A percentile compares a stretch with the other conserved stretches of the same genome.
Evolutionary conservation across 2,113 vertebrate genomes (phyloP).

Genomic region (Elgaria multicarinata): DNA sequence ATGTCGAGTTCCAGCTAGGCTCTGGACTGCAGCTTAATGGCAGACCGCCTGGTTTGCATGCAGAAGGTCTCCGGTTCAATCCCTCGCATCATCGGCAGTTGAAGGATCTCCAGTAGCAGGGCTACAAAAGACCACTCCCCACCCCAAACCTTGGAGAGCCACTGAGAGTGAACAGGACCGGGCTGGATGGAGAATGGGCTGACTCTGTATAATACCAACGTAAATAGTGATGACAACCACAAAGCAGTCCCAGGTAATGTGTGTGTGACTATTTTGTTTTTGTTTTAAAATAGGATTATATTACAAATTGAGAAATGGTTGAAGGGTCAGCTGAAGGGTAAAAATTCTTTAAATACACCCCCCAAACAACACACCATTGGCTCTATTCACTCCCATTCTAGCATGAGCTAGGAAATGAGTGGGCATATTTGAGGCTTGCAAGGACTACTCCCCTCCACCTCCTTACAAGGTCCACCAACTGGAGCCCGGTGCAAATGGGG

Average conservation of each 20-base stretch:
- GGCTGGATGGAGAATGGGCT: too few species aligned
- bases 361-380: too few species aligned
- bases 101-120: background rate
- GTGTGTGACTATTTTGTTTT: too few species aligned
- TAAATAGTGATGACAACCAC: background rate
- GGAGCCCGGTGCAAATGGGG: too few species aligned
- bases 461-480: too few species aligned
- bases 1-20: too few species aligned
- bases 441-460: too few species aligned
- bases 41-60: background rate
- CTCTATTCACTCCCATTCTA: too few species aligned
- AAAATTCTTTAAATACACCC: background rate
- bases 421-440: too few species aligned
- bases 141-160: background rate
- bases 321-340: background rate
- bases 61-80: background rate
- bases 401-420: background rate
- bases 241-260: background rate
- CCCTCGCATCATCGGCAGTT: background rate
- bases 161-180: too few species aligned
- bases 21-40: background rate
- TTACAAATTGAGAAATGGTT: background rate
- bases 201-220: background rate
- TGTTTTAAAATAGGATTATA: background rate
- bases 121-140: background rate